A percentile compares a stretch with the other conserved stretches of the same genome.
Conservation (phyloP, 2,888 invertebrate species). For the Nephrocerus scutellatus region DNA sequence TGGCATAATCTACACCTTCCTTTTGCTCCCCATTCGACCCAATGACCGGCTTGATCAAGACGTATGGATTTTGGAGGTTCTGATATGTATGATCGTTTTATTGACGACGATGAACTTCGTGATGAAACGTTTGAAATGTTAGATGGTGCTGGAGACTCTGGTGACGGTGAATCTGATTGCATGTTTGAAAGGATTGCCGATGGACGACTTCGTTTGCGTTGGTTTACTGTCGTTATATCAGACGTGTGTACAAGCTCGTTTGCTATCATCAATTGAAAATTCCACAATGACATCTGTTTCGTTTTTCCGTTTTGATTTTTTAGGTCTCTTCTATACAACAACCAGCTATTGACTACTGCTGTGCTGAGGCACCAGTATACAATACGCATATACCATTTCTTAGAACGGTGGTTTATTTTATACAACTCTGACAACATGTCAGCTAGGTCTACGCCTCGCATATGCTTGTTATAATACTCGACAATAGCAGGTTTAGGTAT, state of each 20-base stretch:
- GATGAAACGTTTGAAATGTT: too few relatives aligned
- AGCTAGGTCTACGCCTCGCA: constrained; percentile 20
- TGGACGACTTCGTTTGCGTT: constrained; percentile 4
- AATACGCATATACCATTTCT: constrained; percentile 23
- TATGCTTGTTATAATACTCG: constrained; percentile 16
- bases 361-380: constrained; percentile 19
- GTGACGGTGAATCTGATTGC: constrained; percentile 6
- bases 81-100: constrained; percentile 3
- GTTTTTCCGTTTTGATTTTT: constrained; percentile 6
- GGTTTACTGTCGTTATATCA: constrained; percentile 2
- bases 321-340: constrained; percentile 19
- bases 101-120: too few relatives aligned
- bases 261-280: constrained; percentile 12
- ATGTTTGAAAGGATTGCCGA: constrained; percentile 7
- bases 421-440: constrained; percentile 21
- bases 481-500: constrained; percentile 16
- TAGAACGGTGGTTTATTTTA: constrained; percentile 16
- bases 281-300: constrained; percentile 8
- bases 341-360: constrained; percentile 16
- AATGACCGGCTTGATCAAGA: constrained; percentile 3
- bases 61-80: constrained; percentile 3
- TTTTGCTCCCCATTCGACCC: too few relatives aligned
- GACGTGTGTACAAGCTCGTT: constrained; percentile 9
- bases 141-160: constrained; percentile 4
- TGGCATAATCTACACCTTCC: too few relatives aligned